Conservation (phyloP, 2,888 invertebrate species). For the Exocentrus adspersus region DNA sequence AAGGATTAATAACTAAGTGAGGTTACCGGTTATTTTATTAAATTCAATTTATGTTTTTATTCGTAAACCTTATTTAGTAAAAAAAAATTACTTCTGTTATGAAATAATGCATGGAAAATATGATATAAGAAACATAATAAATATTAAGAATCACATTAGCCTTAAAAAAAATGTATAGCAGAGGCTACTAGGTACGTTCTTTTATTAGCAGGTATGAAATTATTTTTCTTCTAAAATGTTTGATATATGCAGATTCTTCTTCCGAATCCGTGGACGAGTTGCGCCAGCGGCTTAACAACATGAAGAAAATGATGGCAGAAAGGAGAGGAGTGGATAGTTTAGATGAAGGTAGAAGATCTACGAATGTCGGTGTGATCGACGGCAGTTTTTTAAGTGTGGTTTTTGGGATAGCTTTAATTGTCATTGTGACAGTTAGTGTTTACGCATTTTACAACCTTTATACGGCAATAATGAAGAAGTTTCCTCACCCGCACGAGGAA, state of each 20-base stretch:
- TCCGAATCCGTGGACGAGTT: slow-evolving; percentile 84
- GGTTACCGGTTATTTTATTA: neutral
- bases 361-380: slow-evolving; percentile 74
- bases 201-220: no score
- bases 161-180: no score
- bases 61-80: no score
- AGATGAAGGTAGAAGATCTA: slow-evolving; percentile 57
- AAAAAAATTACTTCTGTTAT: no score
- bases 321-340: slow-evolving; percentile 68
- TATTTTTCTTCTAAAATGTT: no score
- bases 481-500: slow-evolving; percentile 83
- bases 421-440: slow-evolving; percentile 82
- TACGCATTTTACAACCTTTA: slow-evolving; percentile 89
- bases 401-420: slow-evolving; percentile 79
- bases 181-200: no score
- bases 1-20: no score
- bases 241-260: slow-evolving; percentile 50
- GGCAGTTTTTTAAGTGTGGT: slow-evolving; percentile 85
- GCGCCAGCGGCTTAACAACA: slow-evolving; percentile 78
- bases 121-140: no score
- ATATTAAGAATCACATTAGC: no score
- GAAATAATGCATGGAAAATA: no score
- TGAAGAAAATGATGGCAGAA: slow-evolving; percentile 85
- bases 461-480: slow-evolving; percentile 83
- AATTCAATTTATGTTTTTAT: neutral